A percentile compares a stretch with the other conserved stretches of the same genome.
Conservation (phyloP, 2,888 invertebrate species). For the Drosophila tanythrix region DNA sequence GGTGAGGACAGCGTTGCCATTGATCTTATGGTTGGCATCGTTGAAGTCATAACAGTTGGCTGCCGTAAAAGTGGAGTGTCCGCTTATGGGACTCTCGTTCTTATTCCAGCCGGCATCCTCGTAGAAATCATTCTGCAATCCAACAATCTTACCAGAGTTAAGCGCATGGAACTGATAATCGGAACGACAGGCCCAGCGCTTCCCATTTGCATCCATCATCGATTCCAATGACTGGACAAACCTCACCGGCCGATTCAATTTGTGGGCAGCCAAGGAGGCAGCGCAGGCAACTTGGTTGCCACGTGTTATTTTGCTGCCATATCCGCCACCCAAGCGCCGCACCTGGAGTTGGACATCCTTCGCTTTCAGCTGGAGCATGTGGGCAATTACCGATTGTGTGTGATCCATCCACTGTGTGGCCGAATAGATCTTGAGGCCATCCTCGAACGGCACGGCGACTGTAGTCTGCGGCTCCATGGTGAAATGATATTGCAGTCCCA, state of each 20-base stretch:
- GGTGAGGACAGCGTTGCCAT: slow-evolving; percentile 88
- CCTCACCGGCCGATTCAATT: slow-evolving; percentile 88
- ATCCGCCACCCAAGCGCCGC: slow-evolving; percentile 92
- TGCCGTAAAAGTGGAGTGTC: slow-evolving; percentile 74
- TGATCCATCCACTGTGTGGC: slow-evolving; percentile 89
- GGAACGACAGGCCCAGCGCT: slow-evolving; percentile 87
- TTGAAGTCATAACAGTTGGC: slow-evolving; percentile 88
- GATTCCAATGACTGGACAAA: slow-evolving; percentile 90
- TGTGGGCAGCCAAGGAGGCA: slow-evolving; percentile 89
- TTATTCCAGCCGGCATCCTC: slow-evolving; percentile 86
- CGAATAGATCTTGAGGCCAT: slow-evolving; percentile 89
- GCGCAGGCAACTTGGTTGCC: slow-evolving; percentile 87
- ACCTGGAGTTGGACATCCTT: slow-evolving; percentile 90
- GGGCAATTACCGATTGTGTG: slow-evolving; percentile 87
- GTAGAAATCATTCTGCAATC: slow-evolving; percentile 87
- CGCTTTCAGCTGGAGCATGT: slow-evolving; percentile 86
- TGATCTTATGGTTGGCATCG: slow-evolving; percentile 88
- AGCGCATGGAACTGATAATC: slow-evolving; percentile 89
- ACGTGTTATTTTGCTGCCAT: slow-evolving; percentile 91
- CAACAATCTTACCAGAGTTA: slow-evolving; percentile 88
- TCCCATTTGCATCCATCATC: slow-evolving; percentile 90
- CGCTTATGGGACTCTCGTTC: slow-evolving; percentile 86
- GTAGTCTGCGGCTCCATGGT: slow-evolving; percentile 91
- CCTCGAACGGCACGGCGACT: slow-evolving; percentile 89
- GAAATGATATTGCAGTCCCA: slow-evolving; percentile 90